Base-by-base conservation (phyloP, 1,140 invertebrate genomes). In the Nixonia krombeini region DNA sequence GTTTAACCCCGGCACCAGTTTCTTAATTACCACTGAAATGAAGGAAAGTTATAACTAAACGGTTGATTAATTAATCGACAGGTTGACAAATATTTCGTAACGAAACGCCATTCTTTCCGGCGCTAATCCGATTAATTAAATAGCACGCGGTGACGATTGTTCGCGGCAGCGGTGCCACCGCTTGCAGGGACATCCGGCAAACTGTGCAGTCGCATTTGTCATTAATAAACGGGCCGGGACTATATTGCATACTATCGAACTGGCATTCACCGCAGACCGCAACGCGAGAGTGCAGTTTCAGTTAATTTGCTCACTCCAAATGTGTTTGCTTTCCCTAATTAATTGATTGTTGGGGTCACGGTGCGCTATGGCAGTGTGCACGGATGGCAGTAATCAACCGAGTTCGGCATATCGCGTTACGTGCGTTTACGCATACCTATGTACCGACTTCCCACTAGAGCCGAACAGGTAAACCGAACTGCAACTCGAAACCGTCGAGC, bases 321-420 rank as follows among this genome's bases (percentile, higher is more conserved):
- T 84, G 83, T 79, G 81, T 84, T 84, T 84, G 82, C 84, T 85
- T 85, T 81, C 81, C 77, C 80, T 84, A 84, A 85, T 85, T 85
- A 84, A 85, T 85, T 85, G 83, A 84, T 82, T 82, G 77, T 69
- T 73, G 69, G 80, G 81, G 80, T 75, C 73, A 71, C 65, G 70
- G 65, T 77, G 73, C 69, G 58, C 53, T 37, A 29, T 42, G 56
- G 57, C 57, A 71, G 53, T 41, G 65, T 58, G 71, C 73, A 74
- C 73, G 76, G 74, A 81, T 80, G 76, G 71, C 73, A 68, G 73
- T 83, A 83, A 84, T 84, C 80, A 78, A 79, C 63, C 61, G 59
- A 69, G 66, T 46, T 52, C 50, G 51, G 35, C 58, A 66, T 73
- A 76, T 73, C 73, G 72, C 67, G 65, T 71, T 71, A 68, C 59